Conservation (phyloP, 2,888 invertebrate genomes). For the Diachrysia chrysitis region DNA sequence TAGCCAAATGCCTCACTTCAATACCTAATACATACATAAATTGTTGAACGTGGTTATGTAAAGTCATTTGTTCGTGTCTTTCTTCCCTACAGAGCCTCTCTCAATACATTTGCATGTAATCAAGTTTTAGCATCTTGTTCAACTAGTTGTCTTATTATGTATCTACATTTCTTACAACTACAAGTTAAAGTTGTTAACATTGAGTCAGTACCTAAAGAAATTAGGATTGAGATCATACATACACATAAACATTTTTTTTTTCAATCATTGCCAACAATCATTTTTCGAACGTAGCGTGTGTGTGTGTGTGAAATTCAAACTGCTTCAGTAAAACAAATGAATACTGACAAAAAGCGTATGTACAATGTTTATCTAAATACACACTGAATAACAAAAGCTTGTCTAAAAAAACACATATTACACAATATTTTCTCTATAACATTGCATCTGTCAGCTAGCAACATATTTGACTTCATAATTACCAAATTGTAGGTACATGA, state of each 20-base stretch:
- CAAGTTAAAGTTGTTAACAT: not conserved
- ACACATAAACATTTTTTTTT: no score
- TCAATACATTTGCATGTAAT: conserved; percentile 17
- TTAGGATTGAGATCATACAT: not conserved
- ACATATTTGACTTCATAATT: conserved; percentile 52
- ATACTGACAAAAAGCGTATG: not conserved
- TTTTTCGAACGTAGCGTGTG: no score
- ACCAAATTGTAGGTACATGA: conserved; percentile 46
- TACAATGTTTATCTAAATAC: not conserved
- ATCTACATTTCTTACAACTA: not conserved
- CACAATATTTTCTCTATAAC: conserved; percentile 34
- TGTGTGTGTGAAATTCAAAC: not conserved
- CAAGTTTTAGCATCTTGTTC: conserved; percentile 24
- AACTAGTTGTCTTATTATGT: conserved; percentile 13
- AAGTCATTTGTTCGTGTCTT: not conserved
- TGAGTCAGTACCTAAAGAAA: not conserved
- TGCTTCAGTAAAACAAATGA: not conserved
- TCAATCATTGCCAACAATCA: no score
- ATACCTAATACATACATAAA: not conserved
- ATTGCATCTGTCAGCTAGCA: conserved; percentile 49
- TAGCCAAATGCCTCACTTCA: no score
- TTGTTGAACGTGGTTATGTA: conserved; percentile 3
- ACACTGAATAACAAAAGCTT: conserved; percentile 24
- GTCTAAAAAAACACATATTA: conserved; percentile 13
- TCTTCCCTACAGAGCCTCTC: conserved; percentile 10